A percentile compares a stretch with the other conserved stretches of the same genome.
phyloP scores from a whole-genome alignment of 2,797 vertebrate genomes.

The Crax fasciolata region DNA sequence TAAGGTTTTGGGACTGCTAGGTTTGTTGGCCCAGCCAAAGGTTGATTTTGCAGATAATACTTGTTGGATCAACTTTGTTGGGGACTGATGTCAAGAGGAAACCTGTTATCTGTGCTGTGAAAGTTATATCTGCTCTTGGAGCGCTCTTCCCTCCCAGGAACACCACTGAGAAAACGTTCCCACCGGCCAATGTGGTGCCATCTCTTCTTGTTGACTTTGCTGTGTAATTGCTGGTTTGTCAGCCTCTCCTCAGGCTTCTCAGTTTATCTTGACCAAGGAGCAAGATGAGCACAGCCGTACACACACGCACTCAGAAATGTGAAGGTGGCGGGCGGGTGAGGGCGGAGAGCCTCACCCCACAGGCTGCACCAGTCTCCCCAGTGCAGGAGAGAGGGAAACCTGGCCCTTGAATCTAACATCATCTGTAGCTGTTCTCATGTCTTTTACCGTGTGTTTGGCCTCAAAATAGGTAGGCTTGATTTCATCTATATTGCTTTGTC shows the following conservation, averaged over 20 bases:
- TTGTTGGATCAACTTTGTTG: neutral
- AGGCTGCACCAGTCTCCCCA: neutral
- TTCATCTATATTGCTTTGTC: neutral
- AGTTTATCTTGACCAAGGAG: neutral
- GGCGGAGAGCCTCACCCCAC: neutral
- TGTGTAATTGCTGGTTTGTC: slow-evolving; percentile 68
- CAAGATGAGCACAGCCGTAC: accelerated
- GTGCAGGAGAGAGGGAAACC: neutral
- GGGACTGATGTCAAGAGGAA: slow-evolving; percentile 4
- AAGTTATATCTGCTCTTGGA: slow-evolving; percentile 40
- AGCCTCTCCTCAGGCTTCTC: slow-evolving; percentile 30
- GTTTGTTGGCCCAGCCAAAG: neutral
- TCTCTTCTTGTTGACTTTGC: slow-evolving; percentile 72
- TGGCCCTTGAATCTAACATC: neutral
- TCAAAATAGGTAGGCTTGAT: neutral
- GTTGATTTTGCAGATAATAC: slow-evolving; percentile 13
- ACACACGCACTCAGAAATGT: neutral
- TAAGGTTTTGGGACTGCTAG: neutral
- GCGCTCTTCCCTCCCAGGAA: neutral
- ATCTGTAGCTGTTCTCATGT: neutral
- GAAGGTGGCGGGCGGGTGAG: neutral
- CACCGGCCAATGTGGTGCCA: slow-evolving; percentile 23
- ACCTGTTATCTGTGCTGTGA: slow-evolving; percentile 41
- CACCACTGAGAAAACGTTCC: slow-evolving; percentile 40
- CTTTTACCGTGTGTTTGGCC: neutral